Evolutionary conservation across 2,113 vertebrate genomes (phyloP).

Genomic region (Lontra canadensis): DNA sequence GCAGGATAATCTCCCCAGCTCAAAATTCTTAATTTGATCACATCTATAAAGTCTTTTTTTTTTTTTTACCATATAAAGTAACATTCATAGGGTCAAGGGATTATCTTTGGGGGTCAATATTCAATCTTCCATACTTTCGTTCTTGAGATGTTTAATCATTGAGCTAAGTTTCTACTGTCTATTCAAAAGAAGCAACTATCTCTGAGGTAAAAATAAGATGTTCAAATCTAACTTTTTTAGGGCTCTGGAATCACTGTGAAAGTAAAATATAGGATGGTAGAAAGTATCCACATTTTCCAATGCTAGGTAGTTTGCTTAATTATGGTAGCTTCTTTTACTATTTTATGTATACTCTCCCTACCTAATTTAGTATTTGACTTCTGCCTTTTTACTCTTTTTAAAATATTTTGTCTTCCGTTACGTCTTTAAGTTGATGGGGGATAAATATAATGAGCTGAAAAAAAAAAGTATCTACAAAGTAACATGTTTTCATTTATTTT

Average conservation of each 20-base stretch:
- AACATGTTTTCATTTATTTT: slow-evolving; percentile 2
- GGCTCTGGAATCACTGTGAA: not conserved
- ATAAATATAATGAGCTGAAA: not conserved
- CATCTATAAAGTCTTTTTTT: not conserved
- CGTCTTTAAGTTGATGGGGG: not conserved
- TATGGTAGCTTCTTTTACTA: not conserved
- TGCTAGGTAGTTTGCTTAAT: not conserved
- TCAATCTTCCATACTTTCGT: not conserved
- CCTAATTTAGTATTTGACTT: slow-evolving; percentile 4
- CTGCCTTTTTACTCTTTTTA: not conserved
- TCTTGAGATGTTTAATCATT: not conserved
- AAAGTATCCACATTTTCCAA: not conserved
- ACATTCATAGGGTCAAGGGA: not conserved
- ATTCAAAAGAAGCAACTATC: not conserved
- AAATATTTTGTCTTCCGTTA: slow-evolving; percentile 18
- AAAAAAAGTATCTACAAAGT: not conserved
- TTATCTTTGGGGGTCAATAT: not conserved
- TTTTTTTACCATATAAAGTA: not conserved
- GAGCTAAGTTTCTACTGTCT: not conserved
- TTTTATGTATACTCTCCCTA: not conserved
- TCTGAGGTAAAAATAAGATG: slow-evolving; percentile 29
- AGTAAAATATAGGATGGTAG: not conserved
- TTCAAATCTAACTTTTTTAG: not conserved
- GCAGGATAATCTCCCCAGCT: not conserved
- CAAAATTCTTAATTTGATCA: not conserved